Conservation (phyloP, 2,113 vertebrate genomes). For the Lycocorax pyrrhopterus region DNA sequence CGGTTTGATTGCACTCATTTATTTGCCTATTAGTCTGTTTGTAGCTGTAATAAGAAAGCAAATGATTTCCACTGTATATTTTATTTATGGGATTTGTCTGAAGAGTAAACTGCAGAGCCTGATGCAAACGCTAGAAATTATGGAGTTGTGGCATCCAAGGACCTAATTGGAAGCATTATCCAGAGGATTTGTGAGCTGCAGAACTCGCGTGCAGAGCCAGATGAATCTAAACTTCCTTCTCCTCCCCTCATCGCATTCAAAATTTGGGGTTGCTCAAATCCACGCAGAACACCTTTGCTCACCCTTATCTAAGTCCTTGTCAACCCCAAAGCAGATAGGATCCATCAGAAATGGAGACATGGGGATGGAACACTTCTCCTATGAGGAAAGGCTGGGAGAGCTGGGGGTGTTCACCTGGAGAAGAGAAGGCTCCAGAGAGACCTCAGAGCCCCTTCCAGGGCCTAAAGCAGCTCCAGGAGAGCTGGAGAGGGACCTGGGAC, state of each 20-base stretch:
- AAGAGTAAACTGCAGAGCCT: background rate
- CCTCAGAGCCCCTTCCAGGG: background rate
- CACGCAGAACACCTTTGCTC: accelerated
- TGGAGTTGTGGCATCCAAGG: background rate
- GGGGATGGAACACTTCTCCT: background rate
- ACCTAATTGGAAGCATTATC: background rate
- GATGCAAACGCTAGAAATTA: background rate
- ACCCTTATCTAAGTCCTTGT: background rate
- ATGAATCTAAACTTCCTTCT: background rate
- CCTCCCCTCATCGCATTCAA: background rate
- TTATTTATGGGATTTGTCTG: constrained; percentile 45
- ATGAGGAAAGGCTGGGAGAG: background rate
- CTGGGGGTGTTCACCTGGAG: accelerated
- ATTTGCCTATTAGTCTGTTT: constrained; percentile 50
- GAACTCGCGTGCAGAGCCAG: background rate
- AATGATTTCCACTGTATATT: constrained; percentile 33
- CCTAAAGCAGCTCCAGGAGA: background rate
- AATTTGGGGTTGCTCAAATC: background rate
- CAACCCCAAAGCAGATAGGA: background rate
- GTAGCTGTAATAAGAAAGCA: constrained; percentile 39
- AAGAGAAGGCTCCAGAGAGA: background rate
- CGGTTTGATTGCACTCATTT: constrained; percentile 29
- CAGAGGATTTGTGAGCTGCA: background rate
- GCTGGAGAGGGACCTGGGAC: background rate
- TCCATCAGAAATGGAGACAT: background rate